These are phyloP conservation scores for Halcyon chelicuti DNA, from an alignment of 2,797 vertebrate species.

Conservation along the genomic window DNA sequence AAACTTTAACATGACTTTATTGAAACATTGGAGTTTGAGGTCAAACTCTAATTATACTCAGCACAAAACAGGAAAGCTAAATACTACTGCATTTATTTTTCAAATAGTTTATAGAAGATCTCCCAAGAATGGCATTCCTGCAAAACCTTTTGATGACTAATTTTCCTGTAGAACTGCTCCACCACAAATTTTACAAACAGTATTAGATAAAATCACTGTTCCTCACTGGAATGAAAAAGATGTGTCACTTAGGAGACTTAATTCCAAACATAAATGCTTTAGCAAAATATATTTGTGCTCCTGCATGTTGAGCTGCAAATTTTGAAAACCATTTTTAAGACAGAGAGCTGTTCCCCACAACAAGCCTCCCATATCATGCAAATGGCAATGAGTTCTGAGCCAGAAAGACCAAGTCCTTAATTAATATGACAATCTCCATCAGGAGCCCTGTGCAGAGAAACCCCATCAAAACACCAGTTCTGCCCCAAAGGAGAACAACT, in stretches of 20 bases:
- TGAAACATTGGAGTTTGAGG: conserved; percentile 22
- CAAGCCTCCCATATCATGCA: neutral
- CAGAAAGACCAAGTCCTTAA: neutral
- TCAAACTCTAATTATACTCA: neutral
- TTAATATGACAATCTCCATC: neutral
- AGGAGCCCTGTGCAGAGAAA: neutral
- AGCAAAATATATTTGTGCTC: neutral
- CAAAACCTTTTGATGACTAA: neutral
- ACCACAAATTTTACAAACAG: neutral
- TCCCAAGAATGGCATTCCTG: neutral
- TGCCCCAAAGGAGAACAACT: neutral
- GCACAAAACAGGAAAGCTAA: neutral
- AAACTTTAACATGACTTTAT: neutral
- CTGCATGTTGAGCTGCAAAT: neutral
- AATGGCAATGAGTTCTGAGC: neutral
- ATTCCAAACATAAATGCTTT: neutral
- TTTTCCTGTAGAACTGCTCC: neutral
- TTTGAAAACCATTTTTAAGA: neutral
- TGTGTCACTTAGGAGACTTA: neutral
- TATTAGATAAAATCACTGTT: neutral
- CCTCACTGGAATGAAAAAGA: neutral
- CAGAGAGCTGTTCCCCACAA: neutral
- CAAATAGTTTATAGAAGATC: neutral
- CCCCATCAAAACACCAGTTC: neutral
- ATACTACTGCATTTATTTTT: neutral